These are phyloP conservation scores for Psittacula derbiana DNA, from an alignment of 2,797 vertebrate genomes.

Conservation along the genomic window DNA sequence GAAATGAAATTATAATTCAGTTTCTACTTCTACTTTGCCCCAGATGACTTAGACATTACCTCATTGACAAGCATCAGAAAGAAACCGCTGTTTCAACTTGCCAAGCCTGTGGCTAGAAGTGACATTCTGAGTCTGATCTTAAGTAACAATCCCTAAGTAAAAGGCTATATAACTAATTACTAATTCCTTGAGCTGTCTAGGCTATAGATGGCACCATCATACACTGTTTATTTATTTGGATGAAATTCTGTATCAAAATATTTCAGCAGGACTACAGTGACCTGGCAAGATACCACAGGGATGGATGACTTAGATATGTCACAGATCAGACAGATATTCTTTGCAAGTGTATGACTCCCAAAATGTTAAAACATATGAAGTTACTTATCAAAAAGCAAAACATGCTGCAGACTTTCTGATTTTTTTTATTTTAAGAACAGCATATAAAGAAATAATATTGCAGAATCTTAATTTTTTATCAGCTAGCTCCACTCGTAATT, in stretches of 20 bases:
- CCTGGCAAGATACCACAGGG: neutral
- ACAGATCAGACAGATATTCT: constrained; percentile 6
- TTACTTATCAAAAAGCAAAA: constrained; percentile 11
- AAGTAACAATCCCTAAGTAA: neutral
- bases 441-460: constrained; percentile 23
- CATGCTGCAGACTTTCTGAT: neutral
- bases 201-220: constrained; percentile 45
- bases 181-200: constrained; percentile 27
- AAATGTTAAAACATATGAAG: neutral
- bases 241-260: constrained; percentile 31
- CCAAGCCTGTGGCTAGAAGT: constrained; percentile 42
- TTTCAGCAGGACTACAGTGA: constrained; percentile 30
- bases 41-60: constrained; percentile 23
- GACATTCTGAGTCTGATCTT: constrained; percentile 38
- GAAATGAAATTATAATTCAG: neutral
- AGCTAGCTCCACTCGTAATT: constrained; percentile 17
- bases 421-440: neutral
- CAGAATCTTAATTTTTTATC: constrained; percentile 36
- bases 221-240: constrained; percentile 48
- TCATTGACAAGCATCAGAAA: constrained; percentile 52
- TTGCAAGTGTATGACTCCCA: neutral
- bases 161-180: constrained; percentile 39
- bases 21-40: constrained; percentile 7
- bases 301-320: constrained; percentile 17
- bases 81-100: constrained; percentile 48